Evolutionary conservation across 2,113 vertebrate genomes (phyloP).

Genomic region (Brevimyrus niger): DNA sequence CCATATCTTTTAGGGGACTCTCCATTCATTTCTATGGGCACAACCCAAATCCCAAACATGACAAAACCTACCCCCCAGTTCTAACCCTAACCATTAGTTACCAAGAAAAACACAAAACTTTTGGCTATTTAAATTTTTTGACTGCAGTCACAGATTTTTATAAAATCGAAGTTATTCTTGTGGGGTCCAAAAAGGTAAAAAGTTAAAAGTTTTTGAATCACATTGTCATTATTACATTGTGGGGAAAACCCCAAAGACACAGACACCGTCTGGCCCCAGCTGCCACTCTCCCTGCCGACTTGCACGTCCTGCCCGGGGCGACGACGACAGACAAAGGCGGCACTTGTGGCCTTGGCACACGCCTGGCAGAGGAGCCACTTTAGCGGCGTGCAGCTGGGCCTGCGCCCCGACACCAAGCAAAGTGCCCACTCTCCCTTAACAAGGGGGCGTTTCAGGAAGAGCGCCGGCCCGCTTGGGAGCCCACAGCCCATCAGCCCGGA

Average conservation of each 20-base stretch:
- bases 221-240: neutral
- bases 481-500: neutral
- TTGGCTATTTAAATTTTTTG: neutral
- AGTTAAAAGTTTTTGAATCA: neutral
- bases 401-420: neutral
- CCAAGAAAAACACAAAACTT: neutral
- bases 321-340: neutral
- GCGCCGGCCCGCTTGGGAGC: neutral
- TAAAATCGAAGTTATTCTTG: neutral
- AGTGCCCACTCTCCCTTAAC: neutral
- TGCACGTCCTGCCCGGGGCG: neutral
- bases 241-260: neutral
- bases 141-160: neutral
- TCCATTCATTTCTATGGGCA: neutral
- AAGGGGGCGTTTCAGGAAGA: neutral
- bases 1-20: neutral
- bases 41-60: neutral
- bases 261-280: neutral
- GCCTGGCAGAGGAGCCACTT: neutral
- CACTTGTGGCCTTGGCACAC: conserved; percentile 1
- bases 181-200: neutral
- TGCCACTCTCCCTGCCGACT: neutral
- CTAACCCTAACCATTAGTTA: neutral
- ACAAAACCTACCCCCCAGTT: neutral
- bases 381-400: neutral